These are phyloP conservation scores for Girardia tigrina DNA, from an alignment of 2,888 invertebrate genomes.

Conservation along the genomic window DNA sequence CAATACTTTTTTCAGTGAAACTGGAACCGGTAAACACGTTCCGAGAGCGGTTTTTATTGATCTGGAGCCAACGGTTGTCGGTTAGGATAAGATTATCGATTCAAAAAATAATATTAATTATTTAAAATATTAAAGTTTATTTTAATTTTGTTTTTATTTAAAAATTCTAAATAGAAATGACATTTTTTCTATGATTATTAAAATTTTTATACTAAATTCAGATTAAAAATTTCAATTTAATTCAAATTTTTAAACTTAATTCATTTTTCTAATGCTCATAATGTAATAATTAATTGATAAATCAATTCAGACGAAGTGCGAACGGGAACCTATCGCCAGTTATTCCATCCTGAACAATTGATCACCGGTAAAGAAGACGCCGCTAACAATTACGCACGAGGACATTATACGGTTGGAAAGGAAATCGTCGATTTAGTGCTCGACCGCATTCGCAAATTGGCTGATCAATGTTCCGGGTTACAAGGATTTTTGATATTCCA, in stretches of 20 bases:
- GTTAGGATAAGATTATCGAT: background rate
- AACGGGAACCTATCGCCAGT: slow-evolving; percentile 43
- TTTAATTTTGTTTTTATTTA: too few species aligned
- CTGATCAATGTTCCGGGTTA: slow-evolving; percentile 64
- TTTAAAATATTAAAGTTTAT: too few species aligned
- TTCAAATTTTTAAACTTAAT: too few species aligned
- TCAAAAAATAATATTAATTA: background rate
- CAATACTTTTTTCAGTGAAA: background rate
- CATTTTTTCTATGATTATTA: too few species aligned
- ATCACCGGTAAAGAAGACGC: slow-evolving; percentile 64
- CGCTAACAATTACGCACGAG: slow-evolving; percentile 67
- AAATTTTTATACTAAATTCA: too few species aligned
- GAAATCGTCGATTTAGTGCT: slow-evolving; percentile 63
- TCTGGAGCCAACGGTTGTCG: slow-evolving; percentile 45
- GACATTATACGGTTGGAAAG: slow-evolving; percentile 63
- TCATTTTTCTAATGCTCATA: too few species aligned
- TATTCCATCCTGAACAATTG: slow-evolving; percentile 47
- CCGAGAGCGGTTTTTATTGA: slow-evolving; percentile 26
- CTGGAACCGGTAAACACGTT: background rate
- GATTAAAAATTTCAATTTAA: too few species aligned
- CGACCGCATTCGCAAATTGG: slow-evolving; percentile 59
- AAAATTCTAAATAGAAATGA: too few species aligned
- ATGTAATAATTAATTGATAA: too few species aligned
- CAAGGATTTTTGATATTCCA: slow-evolving; percentile 39
- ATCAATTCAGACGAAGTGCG: slow-evolving; percentile 43